Conservation (phyloP, 2,797 vertebrate genomes). For the Myiotriccus ornatus region DNA sequence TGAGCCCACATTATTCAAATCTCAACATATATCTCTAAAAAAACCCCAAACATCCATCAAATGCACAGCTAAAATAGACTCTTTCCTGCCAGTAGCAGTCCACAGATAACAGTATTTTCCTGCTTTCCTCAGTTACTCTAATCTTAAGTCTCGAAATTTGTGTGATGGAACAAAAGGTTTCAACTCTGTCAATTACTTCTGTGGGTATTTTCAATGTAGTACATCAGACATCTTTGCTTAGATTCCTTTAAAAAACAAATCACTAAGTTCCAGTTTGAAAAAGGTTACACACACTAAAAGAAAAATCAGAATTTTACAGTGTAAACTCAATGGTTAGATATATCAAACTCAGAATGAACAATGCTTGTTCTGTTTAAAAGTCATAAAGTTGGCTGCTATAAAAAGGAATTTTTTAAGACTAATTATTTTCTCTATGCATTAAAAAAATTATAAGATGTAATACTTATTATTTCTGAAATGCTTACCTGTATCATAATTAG, state of each 20-base stretch:
- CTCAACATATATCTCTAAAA: neutral
- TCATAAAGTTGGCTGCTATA: neutral
- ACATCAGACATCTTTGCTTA: neutral
- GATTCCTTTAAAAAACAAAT: neutral
- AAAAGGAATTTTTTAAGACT: neutral
- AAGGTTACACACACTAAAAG: neutral
- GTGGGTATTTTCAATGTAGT: neutral
- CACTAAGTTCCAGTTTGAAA: neutral
- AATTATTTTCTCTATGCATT: neutral
- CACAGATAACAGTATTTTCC: neutral
- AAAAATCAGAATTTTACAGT: neutral
- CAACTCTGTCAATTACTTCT: neutral
- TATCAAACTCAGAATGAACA: neutral
- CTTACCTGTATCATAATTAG: neutral
- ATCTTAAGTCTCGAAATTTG: neutral
- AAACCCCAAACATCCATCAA: neutral
- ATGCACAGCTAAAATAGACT: neutral
- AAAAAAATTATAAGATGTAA: neutral
- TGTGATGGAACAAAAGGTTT: neutral
- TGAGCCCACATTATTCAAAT: neutral
- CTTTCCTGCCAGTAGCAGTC: neutral
- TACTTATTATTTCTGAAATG: neutral
- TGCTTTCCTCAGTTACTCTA: neutral
- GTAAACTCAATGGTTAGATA: neutral
- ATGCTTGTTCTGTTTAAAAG: neutral